phyloP scores from a whole-genome alignment of 1,140 invertebrate genomes.

The Epicauta chinensis region DNA sequence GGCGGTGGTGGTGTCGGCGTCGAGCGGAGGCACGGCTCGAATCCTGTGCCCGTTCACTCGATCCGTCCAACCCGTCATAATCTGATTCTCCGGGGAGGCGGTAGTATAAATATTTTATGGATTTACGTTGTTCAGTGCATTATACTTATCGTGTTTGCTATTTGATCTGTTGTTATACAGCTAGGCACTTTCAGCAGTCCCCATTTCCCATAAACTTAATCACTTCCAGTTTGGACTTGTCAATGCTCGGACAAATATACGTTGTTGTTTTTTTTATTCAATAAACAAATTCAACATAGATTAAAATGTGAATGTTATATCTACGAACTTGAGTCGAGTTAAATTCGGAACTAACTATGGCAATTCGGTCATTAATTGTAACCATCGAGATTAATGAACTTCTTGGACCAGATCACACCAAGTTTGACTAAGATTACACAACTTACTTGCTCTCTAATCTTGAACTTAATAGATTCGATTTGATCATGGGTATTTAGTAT shows the following conservation, averaged over 20 bases:
- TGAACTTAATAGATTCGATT: constrained; percentile 13
- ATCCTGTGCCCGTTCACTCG: too few species aligned
- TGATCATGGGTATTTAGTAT: constrained; percentile 1
- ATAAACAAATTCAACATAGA: too few species aligned
- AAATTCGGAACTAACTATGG: constrained; percentile 1
- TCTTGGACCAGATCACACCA: constrained; percentile 20
- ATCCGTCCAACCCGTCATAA: constrained; percentile 35
- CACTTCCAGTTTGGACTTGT: too few species aligned
- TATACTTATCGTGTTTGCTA: constrained; percentile 43
- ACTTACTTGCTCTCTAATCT: constrained; percentile 10
- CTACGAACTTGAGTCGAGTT: too few species aligned
- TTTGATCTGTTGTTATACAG: constrained; percentile 35
- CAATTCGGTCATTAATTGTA: constrained; percentile 31
- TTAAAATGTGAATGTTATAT: too few species aligned
- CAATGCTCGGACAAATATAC: too few species aligned
- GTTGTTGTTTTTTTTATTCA: too few species aligned
- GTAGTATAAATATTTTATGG: constrained; percentile 43
- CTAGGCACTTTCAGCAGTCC: too few species aligned
- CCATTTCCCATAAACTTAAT: too few species aligned
- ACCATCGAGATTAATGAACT: constrained; percentile 31
- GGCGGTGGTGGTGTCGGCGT: too few species aligned
- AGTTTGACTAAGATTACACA: constrained; percentile 29
- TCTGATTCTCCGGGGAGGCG: constrained; percentile 36
- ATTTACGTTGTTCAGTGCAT: constrained; percentile 43
- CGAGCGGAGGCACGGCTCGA: too few species aligned